Conservation (phyloP, 2,113 vertebrate species). For the Donacobius atricapilla region DNA sequence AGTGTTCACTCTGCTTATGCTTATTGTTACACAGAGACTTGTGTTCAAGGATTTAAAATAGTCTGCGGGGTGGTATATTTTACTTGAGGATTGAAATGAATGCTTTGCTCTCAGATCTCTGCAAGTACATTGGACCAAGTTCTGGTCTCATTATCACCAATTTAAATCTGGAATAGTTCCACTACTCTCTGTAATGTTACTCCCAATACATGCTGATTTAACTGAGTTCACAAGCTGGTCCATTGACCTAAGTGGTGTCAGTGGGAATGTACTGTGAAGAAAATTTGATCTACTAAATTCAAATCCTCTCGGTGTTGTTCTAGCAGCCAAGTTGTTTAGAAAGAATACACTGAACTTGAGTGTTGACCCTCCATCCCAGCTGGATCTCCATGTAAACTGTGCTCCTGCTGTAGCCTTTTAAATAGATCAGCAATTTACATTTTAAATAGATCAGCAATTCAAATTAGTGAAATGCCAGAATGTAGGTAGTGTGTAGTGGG, state of each 20-base stretch:
- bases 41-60: neutral
- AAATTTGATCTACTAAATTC: conserved; percentile 67
- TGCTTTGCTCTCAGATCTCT: neutral
- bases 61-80: neutral
- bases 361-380: conserved; percentile 63
- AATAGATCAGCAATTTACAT: conserved; percentile 67
- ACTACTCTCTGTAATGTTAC: conserved; percentile 41
- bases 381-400: conserved; percentile 58
- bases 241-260: conserved; percentile 66
- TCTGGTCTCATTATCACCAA: conserved; percentile 50
- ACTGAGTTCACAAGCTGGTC: conserved; percentile 62
- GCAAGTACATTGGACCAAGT: conserved; percentile 13
- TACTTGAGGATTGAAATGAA: neutral
- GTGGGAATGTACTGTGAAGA: conserved; percentile 52
- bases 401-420: conserved; percentile 65
- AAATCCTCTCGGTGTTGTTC: conserved; percentile 66
- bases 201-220: conserved; percentile 57
- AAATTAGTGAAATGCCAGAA: conserved; percentile 46
- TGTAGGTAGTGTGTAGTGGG: neutral
- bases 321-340: conserved; percentile 58
- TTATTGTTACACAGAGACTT: neutral
- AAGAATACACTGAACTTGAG: conserved; percentile 63
- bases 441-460: conserved; percentile 63
- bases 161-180: conserved; percentile 58
- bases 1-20: neutral